A percentile compares a stretch with the other conserved stretches of the same genome.
Conservation (phyloP, 2,797 vertebrate genomes). For the Dallia pectoralis region DNA sequence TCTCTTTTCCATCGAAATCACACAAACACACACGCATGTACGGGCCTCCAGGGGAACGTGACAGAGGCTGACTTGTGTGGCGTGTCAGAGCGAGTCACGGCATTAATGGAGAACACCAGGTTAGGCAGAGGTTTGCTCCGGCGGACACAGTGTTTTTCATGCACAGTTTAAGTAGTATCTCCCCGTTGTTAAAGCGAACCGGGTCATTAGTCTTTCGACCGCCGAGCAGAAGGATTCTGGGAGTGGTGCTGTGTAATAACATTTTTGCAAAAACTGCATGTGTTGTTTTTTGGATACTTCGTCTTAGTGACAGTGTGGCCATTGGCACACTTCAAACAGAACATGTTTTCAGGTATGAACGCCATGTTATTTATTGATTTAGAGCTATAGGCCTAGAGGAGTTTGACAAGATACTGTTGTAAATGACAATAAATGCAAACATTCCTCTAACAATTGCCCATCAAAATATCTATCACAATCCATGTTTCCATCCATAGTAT, state of each 20-base stretch:
- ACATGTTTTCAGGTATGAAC: no score
- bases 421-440: no score
- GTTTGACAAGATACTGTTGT: no score
- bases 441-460: no score
- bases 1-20: background rate
- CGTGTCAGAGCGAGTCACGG: background rate
- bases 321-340: no score
- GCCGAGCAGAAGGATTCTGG: conserved; percentile 25
- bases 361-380: no score
- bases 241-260: conserved; percentile 8
- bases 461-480: no score
- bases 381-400: no score
- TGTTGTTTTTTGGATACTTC: background rate
- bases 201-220: conserved; percentile 45
- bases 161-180: background rate
- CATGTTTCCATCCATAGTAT: no score
- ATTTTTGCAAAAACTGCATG: background rate
- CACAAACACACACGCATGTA: no score
- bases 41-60: no score
- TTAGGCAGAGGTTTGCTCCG: conserved; percentile 1
- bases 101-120: background rate
- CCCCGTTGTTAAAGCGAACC: conserved; percentile 1
- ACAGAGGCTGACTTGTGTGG: background rate
- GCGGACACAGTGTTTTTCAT: conserved; percentile 1
- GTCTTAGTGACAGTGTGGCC: background rate